These are phyloP conservation scores for Atta cephalotes DNA, from an alignment of 1,140 invertebrate genomes.

Conservation along the genomic window DNA sequence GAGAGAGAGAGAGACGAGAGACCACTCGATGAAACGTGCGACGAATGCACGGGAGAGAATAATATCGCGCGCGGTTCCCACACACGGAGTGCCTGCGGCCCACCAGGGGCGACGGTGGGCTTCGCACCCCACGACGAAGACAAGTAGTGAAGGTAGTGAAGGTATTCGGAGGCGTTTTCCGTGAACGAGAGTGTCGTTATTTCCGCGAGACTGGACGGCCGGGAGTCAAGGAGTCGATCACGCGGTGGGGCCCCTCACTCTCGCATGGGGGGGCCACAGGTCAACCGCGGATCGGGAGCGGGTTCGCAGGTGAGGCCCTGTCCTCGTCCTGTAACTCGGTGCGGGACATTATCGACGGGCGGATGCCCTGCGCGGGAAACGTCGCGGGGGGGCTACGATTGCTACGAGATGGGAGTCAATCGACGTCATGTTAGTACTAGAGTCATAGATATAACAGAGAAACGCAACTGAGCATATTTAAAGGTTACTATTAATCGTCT, in stretches of 20 bases:
- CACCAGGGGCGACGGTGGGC: constrained; percentile 73
- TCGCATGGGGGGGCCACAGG: constrained; percentile 72
- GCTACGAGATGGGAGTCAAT: not conserved
- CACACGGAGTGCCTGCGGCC: constrained; percentile 76
- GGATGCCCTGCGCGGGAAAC: constrained; percentile 81
- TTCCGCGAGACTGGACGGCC: constrained; percentile 81
- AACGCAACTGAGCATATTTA: too few relatives aligned
- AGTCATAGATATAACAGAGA: too few relatives aligned
- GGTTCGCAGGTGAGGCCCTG: constrained; percentile 66
- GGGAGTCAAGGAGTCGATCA: constrained; percentile 67
- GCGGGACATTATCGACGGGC: constrained; percentile 79
- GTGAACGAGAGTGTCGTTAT: constrained; percentile 78
- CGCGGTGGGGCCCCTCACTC: constrained; percentile 3
- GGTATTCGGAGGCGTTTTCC: constrained; percentile 65
- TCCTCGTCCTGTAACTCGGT: constrained; percentile 66
- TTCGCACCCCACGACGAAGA: constrained; percentile 59
- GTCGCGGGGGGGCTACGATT: constrained; percentile 72
- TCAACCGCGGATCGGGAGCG: constrained; percentile 59
- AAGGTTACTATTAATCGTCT: too few relatives aligned
- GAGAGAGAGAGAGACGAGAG: not conserved
- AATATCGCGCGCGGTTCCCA: constrained; percentile 73
- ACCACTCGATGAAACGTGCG: constrained; percentile 39
- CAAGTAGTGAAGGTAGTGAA: constrained; percentile 49
- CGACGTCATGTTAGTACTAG: not conserved
- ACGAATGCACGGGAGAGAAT: constrained; percentile 29